A percentile compares a stretch with the other conserved stretches of the same genome.
Evolutionary conservation across 2,888 invertebrate genomes (phyloP).

Genomic region (Lymantria monacha): DNA sequence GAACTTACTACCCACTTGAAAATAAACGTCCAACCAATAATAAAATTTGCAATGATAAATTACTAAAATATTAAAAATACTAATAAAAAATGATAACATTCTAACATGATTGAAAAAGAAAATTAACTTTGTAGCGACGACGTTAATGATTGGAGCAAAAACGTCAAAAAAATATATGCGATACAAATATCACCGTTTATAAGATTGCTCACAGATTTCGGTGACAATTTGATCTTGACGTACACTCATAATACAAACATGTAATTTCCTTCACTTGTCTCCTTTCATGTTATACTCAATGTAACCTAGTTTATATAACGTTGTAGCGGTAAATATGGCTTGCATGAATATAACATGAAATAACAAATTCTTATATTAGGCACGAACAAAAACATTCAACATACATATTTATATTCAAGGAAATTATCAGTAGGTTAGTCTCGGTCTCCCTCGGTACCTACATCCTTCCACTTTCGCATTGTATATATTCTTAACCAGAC

Average conservation of each 20-base stretch:
- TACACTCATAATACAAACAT: background rate
- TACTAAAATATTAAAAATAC: too few species aligned
- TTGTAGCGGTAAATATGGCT: background rate
- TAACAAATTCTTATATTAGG: background rate
- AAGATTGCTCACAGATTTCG: background rate
- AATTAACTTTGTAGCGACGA: background rate
- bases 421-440: too few species aligned
- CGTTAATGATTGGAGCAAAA: background rate
- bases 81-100: too few species aligned
- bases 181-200: background rate
- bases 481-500: too few species aligned
- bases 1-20: too few species aligned
- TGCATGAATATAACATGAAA: background rate
- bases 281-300: slow-evolving; percentile 15
- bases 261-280: slow-evolving; percentile 3
- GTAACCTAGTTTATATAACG: background rate
- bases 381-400: too few species aligned
- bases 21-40: too few species aligned
- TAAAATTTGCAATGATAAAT: too few species aligned
- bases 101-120: too few species aligned
- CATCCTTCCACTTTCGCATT: too few species aligned
- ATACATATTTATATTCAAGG: too few species aligned
- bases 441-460: too few species aligned
- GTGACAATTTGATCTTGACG: background rate
- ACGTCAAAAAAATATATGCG: background rate